Percentiles rank a stretch among this genome's conserved stretches.
These are phyloP conservation scores for Schizopygopsis malacanthus DNA, from an alignment of 2,797 vertebrate species.

Conservation along the genomic window DNA sequence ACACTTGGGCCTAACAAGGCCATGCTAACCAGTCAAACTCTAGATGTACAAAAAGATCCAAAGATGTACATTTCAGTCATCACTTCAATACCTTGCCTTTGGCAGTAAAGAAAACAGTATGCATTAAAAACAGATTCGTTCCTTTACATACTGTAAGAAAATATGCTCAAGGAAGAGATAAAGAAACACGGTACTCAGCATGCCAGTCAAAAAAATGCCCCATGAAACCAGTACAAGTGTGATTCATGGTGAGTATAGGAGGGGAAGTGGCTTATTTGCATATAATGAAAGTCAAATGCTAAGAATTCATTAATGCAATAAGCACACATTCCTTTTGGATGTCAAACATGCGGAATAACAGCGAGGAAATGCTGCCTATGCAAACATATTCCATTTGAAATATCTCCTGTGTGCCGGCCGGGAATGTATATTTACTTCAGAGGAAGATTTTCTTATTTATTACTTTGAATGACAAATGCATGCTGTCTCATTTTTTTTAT, in stretches of 20 bases:
- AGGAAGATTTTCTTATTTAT: conserved; percentile 23
- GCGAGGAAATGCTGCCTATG: conserved; percentile 40
- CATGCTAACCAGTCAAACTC: not conserved
- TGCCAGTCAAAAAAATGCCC: conserved; percentile 33
- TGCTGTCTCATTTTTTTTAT: conserved; percentile 35
- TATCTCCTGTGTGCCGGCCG: conserved; percentile 20
- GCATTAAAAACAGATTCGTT: not conserved
- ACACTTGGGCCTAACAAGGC: not conserved
- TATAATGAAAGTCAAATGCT: conserved; percentile 62
- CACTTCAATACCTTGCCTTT: conserved; percentile 34
- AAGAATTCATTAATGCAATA: conserved; percentile 55
- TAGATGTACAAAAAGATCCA: not conserved
- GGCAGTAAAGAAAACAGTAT: not conserved
- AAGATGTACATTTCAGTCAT: not conserved
- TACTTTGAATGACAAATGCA: conserved; percentile 10
- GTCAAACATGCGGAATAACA: conserved; percentile 53
- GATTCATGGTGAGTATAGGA: conserved; percentile 50
- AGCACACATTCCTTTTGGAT: conserved; percentile 42
- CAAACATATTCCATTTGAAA: conserved; percentile 47
- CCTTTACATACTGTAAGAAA: not conserved
- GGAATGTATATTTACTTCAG: conserved; percentile 26
- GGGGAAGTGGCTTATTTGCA: conserved; percentile 52
- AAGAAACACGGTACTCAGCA: conserved; percentile 5
- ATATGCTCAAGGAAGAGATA: not conserved
- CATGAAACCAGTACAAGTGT: conserved; percentile 41